Evolutionary conservation across 2,113 vertebrate genomes (phyloP), one percentile per base, ranked within the genome.

Genomic region (Pontoporia blainvillei): DNA sequence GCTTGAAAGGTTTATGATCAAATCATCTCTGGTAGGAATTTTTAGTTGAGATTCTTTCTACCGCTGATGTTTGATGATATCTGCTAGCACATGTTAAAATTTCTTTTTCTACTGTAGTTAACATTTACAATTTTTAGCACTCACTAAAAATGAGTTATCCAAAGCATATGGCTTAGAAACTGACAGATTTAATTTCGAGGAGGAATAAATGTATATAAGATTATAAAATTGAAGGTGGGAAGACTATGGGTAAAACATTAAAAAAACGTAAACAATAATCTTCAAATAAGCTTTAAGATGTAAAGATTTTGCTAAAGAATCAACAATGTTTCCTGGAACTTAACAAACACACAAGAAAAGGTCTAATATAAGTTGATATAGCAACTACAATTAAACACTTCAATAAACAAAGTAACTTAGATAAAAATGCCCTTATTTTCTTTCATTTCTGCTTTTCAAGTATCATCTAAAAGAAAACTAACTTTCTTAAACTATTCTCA

Each of bases 1-100:
- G 98, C 98, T 98, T 99, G 98, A 99, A 97, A 98, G 97, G 97
- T 98, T 98, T 98, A 98, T 97, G 98, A 98, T 98, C 98, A 98
- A 98, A 98, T 98, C 93, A 73, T 97, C 96, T 98, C 95, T 98
- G 94, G 85, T 96, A 98, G 92, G 46, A 97, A 94, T 29, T 97
- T 98, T 98, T 98, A 88, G 96, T 97, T 98, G 94, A 57, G 88
- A 87, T 97, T 98, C 94, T 98, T 98, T 97, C 96, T 97, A 34
- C 94, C 95, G 72, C 96, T 97, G 86, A 69, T 97, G 93, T 98
- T 97, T 0, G 83, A 97, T 97, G 95, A 97, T 92, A 92, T 96
- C 97, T 95, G 85, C 57, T 95, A 95, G 94, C 21, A 95, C 96
- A 89, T 72, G 91, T 91, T 98, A 96, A 97, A 81, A 94, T 95